These are phyloP conservation scores for Rhagoletis zephyria DNA, from an alignment of 1,140 invertebrate genomes.

Conservation along the genomic window DNA sequence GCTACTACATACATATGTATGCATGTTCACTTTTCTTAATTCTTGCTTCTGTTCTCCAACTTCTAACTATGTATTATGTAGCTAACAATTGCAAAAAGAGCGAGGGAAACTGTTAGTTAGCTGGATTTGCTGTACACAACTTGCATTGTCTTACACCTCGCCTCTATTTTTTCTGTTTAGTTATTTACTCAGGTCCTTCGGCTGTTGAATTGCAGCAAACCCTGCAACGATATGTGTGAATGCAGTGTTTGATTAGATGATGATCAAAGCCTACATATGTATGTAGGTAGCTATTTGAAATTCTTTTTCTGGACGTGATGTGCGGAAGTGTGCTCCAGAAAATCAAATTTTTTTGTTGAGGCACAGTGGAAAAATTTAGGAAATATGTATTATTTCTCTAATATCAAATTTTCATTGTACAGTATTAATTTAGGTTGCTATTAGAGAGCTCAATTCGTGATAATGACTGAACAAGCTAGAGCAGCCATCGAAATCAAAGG, in stretches of 20 bases:
- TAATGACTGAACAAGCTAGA: too few species aligned
- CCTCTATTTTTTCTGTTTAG: not conserved
- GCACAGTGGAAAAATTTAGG: not conserved
- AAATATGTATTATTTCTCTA: too few species aligned
- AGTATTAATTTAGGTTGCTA: too few species aligned
- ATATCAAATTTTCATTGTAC: too few species aligned
- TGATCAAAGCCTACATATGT: not conserved
- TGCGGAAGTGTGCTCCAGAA: not conserved
- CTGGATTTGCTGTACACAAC: not conserved
- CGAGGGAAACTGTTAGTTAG: not conserved
- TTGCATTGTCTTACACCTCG: not conserved
- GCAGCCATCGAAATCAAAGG: too few species aligned
- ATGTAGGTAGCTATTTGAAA: too few species aligned
- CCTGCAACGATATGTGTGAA: not conserved
- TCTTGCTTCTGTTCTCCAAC: not conserved
- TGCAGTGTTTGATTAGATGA: conserved; percentile 1
- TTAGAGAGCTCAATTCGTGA: too few species aligned
- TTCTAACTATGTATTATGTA: not conserved
- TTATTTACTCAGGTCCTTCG: not conserved
- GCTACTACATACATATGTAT: not conserved
- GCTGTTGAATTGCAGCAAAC: not conserved
- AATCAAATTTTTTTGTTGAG: not conserved
- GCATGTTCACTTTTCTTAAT: not conserved
- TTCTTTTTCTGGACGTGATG: not conserved
- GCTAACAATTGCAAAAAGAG: not conserved